Evolutionary conservation across 2,113 vertebrate species (phyloP).

Genomic region (Sturnira hondurensis): DNA sequence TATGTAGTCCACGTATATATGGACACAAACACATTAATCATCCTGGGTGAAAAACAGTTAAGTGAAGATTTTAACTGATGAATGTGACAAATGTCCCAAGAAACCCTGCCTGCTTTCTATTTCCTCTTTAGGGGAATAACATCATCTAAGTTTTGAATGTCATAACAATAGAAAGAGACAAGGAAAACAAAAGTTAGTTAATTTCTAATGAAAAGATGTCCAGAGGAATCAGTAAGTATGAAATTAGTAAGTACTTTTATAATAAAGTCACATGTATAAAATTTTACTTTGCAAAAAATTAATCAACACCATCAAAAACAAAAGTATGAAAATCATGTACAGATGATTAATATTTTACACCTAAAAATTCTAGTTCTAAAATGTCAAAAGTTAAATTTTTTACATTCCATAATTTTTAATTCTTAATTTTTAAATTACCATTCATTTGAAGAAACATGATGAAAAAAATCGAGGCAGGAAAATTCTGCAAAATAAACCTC

Average conservation of each 20-base stretch:
- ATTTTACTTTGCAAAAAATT: constrained; percentile 21
- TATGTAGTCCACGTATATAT: not conserved
- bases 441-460: not conserved
- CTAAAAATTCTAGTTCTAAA: constrained; percentile 19
- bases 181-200: not conserved
- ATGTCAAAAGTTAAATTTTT: not conserved
- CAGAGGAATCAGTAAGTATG: not conserved
- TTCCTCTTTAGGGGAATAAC: not conserved
- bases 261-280: not conserved
- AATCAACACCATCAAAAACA: not conserved
- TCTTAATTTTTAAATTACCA: constrained; percentile 2
- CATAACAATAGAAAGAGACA: not conserved
- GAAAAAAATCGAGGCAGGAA: not conserved
- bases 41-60: not conserved
- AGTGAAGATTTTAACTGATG: not conserved
- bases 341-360: not conserved
- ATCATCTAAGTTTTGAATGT: not conserved
- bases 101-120: not conserved
- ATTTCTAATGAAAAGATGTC: not conserved
- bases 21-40: not conserved
- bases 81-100: not conserved
- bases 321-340: not conserved
- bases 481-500: not conserved
- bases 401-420: not conserved
- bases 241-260: not conserved